phyloP scores from a whole-genome alignment of 2,113 vertebrate species.

The Greenwoodochromis staneri region DNA sequence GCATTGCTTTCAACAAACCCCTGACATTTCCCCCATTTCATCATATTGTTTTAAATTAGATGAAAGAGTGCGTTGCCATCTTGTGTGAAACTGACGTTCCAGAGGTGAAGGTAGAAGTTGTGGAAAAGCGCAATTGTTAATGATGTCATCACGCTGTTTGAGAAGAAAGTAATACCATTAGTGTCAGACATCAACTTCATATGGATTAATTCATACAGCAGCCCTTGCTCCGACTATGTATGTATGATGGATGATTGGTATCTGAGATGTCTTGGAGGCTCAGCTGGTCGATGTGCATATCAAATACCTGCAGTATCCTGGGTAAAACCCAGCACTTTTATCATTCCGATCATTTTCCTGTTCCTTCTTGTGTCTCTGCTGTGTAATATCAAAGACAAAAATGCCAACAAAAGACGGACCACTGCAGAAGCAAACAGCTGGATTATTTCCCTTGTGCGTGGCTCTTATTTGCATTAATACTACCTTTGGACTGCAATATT shows the following conservation, averaged over 20 bases:
- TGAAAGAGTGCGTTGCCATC: neutral
- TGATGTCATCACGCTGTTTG: neutral
- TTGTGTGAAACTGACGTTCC: neutral
- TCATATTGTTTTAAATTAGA: conserved; percentile 27
- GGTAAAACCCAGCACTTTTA: neutral
- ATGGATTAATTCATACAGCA: neutral
- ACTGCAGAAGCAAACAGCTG: neutral
- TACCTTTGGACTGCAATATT: neutral
- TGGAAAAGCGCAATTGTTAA: neutral
- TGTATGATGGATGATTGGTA: conserved; percentile 13
- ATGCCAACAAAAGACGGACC: neutral
- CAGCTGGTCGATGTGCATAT: conserved; percentile 9
- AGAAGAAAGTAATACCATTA: neutral
- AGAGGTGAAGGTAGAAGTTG: neutral
- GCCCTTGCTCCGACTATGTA: neutral
- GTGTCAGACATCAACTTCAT: neutral
- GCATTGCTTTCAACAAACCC: conserved; percentile 1
- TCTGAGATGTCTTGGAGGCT: neutral
- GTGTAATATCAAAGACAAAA: neutral
- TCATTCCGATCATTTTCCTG: neutral
- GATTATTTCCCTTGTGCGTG: neutral
- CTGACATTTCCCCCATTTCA: conserved; percentile 26
- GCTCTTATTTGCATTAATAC: neutral
- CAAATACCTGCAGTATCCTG: conserved; percentile 8
- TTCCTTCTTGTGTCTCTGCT: neutral